phyloP scores from a whole-genome alignment of 2,797 vertebrate species.

The Euthynnus affinis region DNA sequence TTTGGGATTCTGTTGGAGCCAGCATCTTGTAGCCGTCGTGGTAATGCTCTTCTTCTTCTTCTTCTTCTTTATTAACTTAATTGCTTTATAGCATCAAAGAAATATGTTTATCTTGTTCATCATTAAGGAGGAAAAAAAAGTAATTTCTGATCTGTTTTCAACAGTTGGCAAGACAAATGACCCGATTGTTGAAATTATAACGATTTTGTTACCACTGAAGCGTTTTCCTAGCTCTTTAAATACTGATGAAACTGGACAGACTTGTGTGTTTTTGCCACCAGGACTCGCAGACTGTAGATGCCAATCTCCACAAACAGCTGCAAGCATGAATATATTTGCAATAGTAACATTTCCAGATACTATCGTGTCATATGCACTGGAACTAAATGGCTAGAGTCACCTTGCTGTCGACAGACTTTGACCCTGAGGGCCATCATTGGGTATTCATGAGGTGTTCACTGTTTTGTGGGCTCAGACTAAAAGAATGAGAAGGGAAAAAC shows the following conservation, averaged over 20 bases:
- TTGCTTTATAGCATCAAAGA: not conserved
- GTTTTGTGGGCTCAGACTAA: not conserved
- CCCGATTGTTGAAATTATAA: too few relatives aligned
- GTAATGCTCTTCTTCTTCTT: not conserved
- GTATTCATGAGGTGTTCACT: too few relatives aligned
- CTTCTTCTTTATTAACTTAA: not conserved
- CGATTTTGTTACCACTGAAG: too few relatives aligned
- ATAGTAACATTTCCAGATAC: conserved; percentile 9
- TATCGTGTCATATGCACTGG: not conserved
- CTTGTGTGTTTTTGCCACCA: not conserved
- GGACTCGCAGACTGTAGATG: conserved; percentile 5
- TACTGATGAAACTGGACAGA: not conserved
- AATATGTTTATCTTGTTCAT: too few relatives aligned
- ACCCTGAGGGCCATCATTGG: not conserved
- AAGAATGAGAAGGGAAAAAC: not conserved
- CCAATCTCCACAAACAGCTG: not conserved
- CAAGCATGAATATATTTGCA: conserved; percentile 45
- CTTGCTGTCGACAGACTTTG: conserved; percentile 28
- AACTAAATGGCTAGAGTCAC: conserved; percentile 29
- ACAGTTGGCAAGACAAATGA: too few relatives aligned
- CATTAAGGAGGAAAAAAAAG: too few relatives aligned
- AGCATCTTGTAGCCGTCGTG: too few relatives aligned
- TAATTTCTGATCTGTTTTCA: too few relatives aligned
- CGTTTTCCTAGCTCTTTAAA: not conserved
- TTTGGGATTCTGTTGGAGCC: too few relatives aligned